These are phyloP conservation scores for Drosophila nikananu DNA, from an alignment of 1,140 invertebrate species.

Conservation along the genomic window DNA sequence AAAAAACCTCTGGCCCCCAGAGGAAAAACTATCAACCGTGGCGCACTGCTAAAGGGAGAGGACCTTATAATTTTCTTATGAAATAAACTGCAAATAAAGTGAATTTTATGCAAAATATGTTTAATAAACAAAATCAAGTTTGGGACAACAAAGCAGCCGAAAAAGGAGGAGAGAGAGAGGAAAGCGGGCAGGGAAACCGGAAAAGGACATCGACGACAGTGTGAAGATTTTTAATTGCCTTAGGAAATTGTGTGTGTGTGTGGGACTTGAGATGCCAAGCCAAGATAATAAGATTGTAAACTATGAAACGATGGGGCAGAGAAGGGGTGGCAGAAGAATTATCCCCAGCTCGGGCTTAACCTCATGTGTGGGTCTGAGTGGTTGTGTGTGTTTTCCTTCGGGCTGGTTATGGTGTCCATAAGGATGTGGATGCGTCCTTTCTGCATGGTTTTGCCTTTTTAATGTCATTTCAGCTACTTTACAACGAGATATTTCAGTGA, in stretches of 20 bases:
- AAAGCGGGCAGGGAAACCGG: constrained; percentile 34
- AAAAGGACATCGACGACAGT: constrained; percentile 70
- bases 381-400: constrained; percentile 16
- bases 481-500: constrained; percentile 54
- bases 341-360: constrained; percentile 30
- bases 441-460: constrained; percentile 65
- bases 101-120: constrained; percentile 82
- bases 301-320: constrained; percentile 57
- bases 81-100: constrained; percentile 83
- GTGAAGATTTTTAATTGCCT: constrained; percentile 80
- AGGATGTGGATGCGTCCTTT: constrained; percentile 49
- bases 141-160: constrained; percentile 44
- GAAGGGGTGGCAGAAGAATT: constrained; percentile 31
- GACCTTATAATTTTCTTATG: constrained; percentile 78
- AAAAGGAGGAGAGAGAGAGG: constrained; percentile 29
- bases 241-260: constrained; percentile 38
- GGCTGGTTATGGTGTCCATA: constrained; percentile 53
- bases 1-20: background rate
- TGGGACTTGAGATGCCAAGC: constrained; percentile 63
- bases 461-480: constrained; percentile 81
- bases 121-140: constrained; percentile 81
- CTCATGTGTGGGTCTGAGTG: constrained; percentile 1
- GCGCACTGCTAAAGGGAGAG: background rate
- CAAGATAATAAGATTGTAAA: constrained; percentile 82
- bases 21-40: constrained; percentile 61